Conservation (phyloP, 2,113 vertebrate genomes). For the Centropristis striata region DNA sequence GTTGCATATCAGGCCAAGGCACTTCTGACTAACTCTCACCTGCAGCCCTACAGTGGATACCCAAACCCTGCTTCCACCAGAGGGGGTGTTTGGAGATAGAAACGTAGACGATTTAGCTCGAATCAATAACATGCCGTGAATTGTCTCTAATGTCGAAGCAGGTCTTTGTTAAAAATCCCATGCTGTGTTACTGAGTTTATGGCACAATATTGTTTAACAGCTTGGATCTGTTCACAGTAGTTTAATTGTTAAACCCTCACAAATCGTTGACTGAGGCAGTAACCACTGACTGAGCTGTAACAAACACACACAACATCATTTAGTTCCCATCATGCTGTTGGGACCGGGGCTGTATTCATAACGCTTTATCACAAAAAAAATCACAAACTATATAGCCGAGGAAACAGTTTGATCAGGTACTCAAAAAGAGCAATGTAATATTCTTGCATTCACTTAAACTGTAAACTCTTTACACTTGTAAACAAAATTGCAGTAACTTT, state of each 20-base stretch:
- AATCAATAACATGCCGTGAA: slow-evolving; percentile 4
- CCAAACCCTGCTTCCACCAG: slow-evolving; percentile 36
- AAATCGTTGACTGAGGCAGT: slow-evolving; percentile 12
- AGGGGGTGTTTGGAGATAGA: neutral
- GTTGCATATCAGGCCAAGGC: slow-evolving; percentile 76
- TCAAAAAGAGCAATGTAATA: no score
- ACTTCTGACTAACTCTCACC: slow-evolving; percentile 69
- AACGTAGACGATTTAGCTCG: neutral
- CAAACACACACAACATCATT: slow-evolving; percentile 15
- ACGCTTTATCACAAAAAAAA: no score
- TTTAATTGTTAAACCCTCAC: slow-evolving; percentile 29
- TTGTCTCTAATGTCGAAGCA: slow-evolving; percentile 13
- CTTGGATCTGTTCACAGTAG: slow-evolving; percentile 15
- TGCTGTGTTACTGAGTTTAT: slow-evolving; percentile 30
- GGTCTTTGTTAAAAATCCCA: slow-evolving; percentile 8
- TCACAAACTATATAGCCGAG: neutral
- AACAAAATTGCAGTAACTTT: neutral
- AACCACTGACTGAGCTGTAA: slow-evolving; percentile 24
- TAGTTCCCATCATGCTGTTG: slow-evolving; percentile 33
- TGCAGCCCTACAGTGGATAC: slow-evolving; percentile 13
- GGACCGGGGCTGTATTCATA: slow-evolving; percentile 50
- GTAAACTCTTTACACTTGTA: neutral
- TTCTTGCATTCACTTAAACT: neutral
- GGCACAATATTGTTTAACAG: slow-evolving; percentile 25
- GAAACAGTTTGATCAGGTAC: neutral